A percentile compares a stretch with the other conserved stretches of the same genome.
These are phyloP conservation scores for Microdon myrmicae DNA, from an alignment of 2,888 invertebrate genomes.

Conservation along the genomic window DNA sequence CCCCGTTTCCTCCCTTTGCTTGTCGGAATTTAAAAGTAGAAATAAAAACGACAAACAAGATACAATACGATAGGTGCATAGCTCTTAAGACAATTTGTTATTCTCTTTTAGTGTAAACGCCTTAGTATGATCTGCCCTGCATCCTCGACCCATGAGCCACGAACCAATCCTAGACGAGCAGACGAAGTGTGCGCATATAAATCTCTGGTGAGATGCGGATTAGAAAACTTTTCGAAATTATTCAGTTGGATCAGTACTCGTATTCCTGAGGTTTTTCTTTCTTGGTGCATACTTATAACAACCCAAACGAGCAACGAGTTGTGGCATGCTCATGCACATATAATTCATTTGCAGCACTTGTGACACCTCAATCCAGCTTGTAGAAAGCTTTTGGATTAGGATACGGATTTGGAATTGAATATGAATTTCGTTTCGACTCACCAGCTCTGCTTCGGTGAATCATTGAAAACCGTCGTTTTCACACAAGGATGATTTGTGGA, in stretches of 20 bases:
- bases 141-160: slow-evolving; percentile 1
- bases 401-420: slow-evolving; percentile 3
- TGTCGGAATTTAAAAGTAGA: too few relatives aligned
- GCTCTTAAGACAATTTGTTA: slow-evolving; percentile 28
- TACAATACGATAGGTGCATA: slow-evolving; percentile 3
- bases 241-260: slow-evolving; percentile 28
- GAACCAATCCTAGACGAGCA: too few relatives aligned
- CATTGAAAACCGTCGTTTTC: slow-evolving; percentile 18
- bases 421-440: too few relatives aligned
- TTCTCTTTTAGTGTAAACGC: slow-evolving; percentile 15
- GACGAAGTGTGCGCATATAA: slow-evolving; percentile 22
- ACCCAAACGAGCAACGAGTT: slow-evolving; percentile 14
- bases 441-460: too few relatives aligned
- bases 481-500: slow-evolving; percentile 13
- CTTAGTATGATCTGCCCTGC: slow-evolving; percentile 13
- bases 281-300: slow-evolving; percentile 6
- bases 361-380: slow-evolving; percentile 15
- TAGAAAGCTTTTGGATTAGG: slow-evolving; percentile 3
- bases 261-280: slow-evolving; percentile 20
- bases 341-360: slow-evolving; percentile 19
- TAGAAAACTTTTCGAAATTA: slow-evolving; percentile 36
- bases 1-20: too few relatives aligned
- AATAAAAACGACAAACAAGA: too few relatives aligned
- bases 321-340: slow-evolving; percentile 4
- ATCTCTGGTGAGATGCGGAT: slow-evolving; percentile 34